phyloP scores from a whole-genome alignment of 2,888 invertebrate genomes.

The Pristionchus arcanus region DNA sequence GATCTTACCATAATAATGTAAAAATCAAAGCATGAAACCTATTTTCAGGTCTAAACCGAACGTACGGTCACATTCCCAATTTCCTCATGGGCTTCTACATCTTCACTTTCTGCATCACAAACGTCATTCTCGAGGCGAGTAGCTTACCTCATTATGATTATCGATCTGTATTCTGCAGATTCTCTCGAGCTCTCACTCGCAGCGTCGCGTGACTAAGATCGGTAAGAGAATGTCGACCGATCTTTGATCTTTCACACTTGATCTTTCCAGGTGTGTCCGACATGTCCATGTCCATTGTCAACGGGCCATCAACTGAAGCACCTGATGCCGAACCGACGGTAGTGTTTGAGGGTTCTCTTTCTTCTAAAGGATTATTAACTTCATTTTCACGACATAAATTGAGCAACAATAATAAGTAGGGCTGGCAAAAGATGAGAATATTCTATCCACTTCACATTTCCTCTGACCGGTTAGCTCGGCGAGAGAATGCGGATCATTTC shows the following conservation, averaged over 20 bases:
- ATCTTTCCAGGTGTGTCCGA: conserved; percentile 66
- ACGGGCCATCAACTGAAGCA: conserved; percentile 63
- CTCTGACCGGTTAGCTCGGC: no score
- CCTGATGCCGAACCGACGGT: conserved; percentile 61
- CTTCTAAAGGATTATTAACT: neutral
- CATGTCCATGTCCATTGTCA: conserved; percentile 66
- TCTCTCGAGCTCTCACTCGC: neutral
- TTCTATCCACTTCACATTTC: no score
- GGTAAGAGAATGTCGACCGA: conserved; percentile 47
- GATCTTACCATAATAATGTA: neutral
- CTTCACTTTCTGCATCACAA: conserved; percentile 64
- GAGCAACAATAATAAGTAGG: no score
- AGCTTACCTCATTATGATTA: neutral
- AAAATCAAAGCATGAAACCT: neutral
- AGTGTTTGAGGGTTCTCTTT: neutral
- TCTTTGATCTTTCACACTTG: neutral
- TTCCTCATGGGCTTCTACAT: conserved; percentile 69
- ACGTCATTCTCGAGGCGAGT: conserved; percentile 63
- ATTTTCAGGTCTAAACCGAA: conserved; percentile 59
- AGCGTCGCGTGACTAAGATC: conserved; percentile 51
- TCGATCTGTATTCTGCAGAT: neutral
- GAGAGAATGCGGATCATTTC: neutral
- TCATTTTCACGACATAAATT: no score
- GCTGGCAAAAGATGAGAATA: no score
- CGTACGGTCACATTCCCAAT: conserved; percentile 66